Evolutionary conservation across 2,888 invertebrate genomes (phyloP).

Genomic region (Cremastinae sp.): DNA sequence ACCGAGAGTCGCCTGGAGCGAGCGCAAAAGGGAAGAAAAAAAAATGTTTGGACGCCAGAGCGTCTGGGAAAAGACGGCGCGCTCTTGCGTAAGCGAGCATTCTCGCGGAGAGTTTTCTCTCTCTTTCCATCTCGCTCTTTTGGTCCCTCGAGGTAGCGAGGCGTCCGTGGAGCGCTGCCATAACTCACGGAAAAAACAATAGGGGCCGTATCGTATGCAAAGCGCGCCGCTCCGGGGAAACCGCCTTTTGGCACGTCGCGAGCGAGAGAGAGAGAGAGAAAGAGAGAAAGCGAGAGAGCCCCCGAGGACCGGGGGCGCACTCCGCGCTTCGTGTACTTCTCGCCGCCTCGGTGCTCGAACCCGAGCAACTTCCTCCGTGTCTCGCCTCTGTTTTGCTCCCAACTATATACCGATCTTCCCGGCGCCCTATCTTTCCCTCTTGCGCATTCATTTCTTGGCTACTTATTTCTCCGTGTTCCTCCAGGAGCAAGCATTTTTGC

Average conservation of each 20-base stretch:
- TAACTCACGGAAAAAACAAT: constrained; percentile 66
- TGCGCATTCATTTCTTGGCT: constrained; percentile 27
- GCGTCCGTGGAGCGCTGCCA: constrained; percentile 66
- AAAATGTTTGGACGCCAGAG: constrained; percentile 63
- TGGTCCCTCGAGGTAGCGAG: constrained; percentile 52
- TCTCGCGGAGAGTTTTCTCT: constrained; percentile 36
- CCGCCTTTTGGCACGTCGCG: constrained; percentile 64
- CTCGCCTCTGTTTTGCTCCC: constrained; percentile 46
- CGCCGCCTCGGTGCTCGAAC: too few species aligned
- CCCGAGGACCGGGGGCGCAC: too few species aligned
- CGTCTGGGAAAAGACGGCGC: constrained; percentile 58
- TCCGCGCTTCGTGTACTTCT: too few species aligned
- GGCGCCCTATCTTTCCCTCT: constrained; percentile 22
- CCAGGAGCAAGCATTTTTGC: too few species aligned
- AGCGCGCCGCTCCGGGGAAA: constrained; percentile 54
- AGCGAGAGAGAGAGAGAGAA: constrained; percentile 41
- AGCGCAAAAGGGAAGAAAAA: too few species aligned
- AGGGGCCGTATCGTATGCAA: constrained; percentile 64
- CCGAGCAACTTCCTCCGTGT: constrained; percentile 59
- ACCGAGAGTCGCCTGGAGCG: too few species aligned
- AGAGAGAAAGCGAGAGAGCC: too few species aligned
- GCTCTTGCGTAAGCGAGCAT: constrained; percentile 61
- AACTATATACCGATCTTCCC: too few species aligned
- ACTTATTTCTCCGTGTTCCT: constrained; percentile 14
- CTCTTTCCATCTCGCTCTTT: constrained; percentile 26